A percentile compares a stretch with the other conserved stretches of the same genome.
phyloP scores from a whole-genome alignment of 2,113 vertebrate genomes.

The Callipepla squamata region DNA sequence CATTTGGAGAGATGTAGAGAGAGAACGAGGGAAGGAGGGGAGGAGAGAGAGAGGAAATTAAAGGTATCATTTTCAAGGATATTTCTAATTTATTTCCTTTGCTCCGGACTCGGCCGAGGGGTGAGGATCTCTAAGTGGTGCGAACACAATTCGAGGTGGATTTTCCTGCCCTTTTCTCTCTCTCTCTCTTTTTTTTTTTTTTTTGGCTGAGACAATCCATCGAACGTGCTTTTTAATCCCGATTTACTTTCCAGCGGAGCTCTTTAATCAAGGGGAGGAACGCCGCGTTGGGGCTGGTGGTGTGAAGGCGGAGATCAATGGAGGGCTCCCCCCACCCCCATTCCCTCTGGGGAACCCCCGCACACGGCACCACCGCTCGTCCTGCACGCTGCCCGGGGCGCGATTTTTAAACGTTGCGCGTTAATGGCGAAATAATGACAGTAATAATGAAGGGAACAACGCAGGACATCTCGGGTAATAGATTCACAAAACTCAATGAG shows the following conservation, averaged over 20 bases:
- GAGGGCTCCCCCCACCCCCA: neutral
- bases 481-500: neutral
- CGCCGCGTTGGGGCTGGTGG: neutral
- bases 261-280: neutral
- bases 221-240: neutral
- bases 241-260: neutral
- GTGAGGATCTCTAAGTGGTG: neutral
- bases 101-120: neutral
- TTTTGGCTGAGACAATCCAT: neutral
- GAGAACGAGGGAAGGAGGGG: neutral
- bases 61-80: conserved; percentile 7
- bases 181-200: too few species aligned
- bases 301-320: neutral
- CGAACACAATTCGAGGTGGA: neutral
- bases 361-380: neutral
- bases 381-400: neutral
- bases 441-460: neutral
- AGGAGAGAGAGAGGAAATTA: neutral
- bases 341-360: neutral
- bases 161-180: neutral
- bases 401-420: neutral
- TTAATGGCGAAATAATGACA: neutral
- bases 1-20: neutral
- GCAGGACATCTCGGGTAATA: neutral
- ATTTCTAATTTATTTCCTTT: conserved; percentile 25